These are phyloP conservation scores for Wiebesia pumilae DNA, from an alignment of 1,140 invertebrate genomes.

Conservation along the genomic window DNA sequence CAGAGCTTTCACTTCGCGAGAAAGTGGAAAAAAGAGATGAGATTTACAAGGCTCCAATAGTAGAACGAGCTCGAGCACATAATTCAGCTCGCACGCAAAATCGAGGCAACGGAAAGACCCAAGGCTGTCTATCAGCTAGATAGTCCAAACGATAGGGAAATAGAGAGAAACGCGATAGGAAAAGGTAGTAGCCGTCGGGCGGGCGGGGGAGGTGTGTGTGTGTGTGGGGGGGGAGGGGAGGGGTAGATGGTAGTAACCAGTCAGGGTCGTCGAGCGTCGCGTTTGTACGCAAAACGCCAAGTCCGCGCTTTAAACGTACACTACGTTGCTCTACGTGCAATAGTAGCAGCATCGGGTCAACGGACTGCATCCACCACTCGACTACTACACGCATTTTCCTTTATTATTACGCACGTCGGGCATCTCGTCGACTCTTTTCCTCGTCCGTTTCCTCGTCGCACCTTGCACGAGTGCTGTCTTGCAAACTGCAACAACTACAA, in stretches of 20 bases:
- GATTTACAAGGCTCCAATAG: no score
- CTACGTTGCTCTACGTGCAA: neutral
- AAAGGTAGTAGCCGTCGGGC: neutral
- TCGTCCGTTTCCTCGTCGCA: neutral
- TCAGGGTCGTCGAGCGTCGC: neutral
- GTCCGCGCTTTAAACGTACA: no score
- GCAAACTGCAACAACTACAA: no score
- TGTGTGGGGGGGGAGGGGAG: neutral
- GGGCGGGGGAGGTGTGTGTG: no score
- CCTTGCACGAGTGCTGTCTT: neutral
- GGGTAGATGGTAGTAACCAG: neutral
- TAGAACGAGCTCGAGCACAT: no score
- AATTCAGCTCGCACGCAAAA: no score
- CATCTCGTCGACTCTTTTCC: neutral
- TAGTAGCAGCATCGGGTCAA: neutral
- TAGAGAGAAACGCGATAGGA: neutral
- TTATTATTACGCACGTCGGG: neutral
- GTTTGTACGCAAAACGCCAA: conserved; percentile 8
- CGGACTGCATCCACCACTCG: neutral
- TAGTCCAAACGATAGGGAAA: neutral
- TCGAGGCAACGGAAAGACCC: no score
- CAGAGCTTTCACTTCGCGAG: no score
- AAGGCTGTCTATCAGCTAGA: no score
- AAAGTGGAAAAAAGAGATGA: no score
- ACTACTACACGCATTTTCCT: neutral